Evolutionary conservation across 2,888 invertebrate genomes (phyloP).

Genomic region (Pelosia muscerda): DNA sequence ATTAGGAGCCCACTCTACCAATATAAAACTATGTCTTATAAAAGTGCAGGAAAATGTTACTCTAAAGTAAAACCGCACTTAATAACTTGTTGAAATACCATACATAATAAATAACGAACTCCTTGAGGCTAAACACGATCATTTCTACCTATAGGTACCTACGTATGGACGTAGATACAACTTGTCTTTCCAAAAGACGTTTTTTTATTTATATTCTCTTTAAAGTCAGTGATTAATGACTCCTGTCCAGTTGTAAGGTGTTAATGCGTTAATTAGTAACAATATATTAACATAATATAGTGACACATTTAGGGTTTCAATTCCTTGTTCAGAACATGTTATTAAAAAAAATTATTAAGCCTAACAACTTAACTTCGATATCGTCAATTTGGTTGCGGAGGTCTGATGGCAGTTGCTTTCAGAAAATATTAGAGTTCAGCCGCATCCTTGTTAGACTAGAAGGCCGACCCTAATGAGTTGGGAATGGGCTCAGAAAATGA

Average conservation of each 20-base stretch:
- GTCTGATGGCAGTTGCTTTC: too few species aligned
- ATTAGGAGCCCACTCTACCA: too few species aligned
- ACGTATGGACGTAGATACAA: constrained; percentile 27
- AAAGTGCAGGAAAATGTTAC: not conserved
- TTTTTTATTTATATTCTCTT: constrained; percentile 49
- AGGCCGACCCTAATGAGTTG: too few species aligned
- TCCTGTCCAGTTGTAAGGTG: constrained; percentile 44
- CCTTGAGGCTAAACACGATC: constrained; percentile 32
- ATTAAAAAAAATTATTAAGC: constrained; percentile 3
- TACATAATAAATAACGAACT: constrained; percentile 34
- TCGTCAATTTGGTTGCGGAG: too few species aligned
- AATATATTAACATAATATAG: constrained; percentile 39
- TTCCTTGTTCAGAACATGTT: not conserved
- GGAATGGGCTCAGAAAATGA: too few species aligned
- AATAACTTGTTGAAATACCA: constrained; percentile 13
- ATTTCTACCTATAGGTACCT: constrained; percentile 24
- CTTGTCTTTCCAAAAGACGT: constrained; percentile 37
- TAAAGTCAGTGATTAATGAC: constrained; percentile 51
- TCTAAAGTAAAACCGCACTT: not conserved
- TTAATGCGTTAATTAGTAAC: constrained; percentile 54
- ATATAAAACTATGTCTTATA: not conserved
- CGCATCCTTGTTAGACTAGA: too few species aligned
- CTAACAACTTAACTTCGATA: too few species aligned
- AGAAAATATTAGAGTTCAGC: too few species aligned
- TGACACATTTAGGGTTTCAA: constrained; percentile 27